Base-by-base conservation (phyloP, 2,113 vertebrate genomes). In the Ceyx melanurus region DNA sequence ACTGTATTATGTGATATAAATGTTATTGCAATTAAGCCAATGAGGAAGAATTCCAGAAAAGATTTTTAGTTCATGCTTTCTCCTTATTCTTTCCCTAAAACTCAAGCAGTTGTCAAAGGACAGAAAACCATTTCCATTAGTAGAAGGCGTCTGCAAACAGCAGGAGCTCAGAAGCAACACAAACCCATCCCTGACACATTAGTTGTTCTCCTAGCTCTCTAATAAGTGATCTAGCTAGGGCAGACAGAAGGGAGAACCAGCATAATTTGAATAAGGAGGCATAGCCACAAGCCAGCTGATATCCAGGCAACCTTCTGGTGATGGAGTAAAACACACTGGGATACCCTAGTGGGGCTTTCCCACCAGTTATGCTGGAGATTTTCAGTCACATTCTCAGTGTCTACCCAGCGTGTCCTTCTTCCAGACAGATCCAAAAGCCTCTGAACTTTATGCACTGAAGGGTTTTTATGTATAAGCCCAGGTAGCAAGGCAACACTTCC, bases 21-120 rank as follows among this genome's bases (percentile, higher is more conserved):
- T 92, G 97, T 97, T 98, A 96, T 97, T 97, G 95, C 96, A 98
- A 98, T 98, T 98, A 98, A 98, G 95, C 92, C 93, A 94, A 95
- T 94, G 96, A 95, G 82, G 89, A 96, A 78, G 96, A 78, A 95
- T 14, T 68, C 16, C 87, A 78, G 74, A 95, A 95, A 97, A 93
- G 83, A 92, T 64, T 86, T 46, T 67, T 43, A 4, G 6, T 54
- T 48, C 33, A 29, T 25, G 50, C 58, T 88, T 95, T 83, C 82
- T 80, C 81, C 48, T 84, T 35, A 40, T 40, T 73, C 40, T 84
- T 92, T 80, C 35, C 74, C 71, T 51, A 74, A 89, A 96, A 73
- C 57, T 62, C 71, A 29, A 42, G 62, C 71, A 15, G 35, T 35
- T 75, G 60, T 4, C 13, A 60, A 23, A 76, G 60, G 28, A 82